Evolutionary conservation across 2,888 invertebrate species (phyloP).

Genomic region (Siphonodentalium dalli): DNA sequence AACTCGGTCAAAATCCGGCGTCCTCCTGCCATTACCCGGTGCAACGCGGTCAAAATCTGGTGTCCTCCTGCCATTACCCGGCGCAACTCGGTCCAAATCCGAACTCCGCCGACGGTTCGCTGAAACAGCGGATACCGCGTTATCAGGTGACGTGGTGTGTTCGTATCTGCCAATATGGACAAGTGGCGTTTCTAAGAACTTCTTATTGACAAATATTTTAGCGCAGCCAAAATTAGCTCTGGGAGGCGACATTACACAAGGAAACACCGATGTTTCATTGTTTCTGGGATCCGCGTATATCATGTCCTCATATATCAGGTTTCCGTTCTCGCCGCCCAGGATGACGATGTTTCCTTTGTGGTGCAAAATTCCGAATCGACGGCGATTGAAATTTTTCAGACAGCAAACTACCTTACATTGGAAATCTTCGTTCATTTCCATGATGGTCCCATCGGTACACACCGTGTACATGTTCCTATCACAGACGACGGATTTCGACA

Average conservation of each 20-base stretch:
- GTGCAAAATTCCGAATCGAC: constrained; percentile 38
- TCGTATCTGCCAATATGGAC: too few species aligned
- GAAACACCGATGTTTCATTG: constrained; percentile 25
- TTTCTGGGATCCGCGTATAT: constrained; percentile 36
- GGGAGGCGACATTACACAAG: constrained; percentile 33
- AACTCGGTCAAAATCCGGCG: too few species aligned
- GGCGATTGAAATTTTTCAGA: constrained; percentile 36
- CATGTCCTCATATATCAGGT: constrained; percentile 34
- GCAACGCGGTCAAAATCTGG: too few species aligned
- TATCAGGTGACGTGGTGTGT: too few species aligned
- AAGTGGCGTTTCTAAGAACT: too few species aligned
- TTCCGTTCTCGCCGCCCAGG: constrained; percentile 38
- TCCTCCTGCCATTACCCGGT: too few species aligned
- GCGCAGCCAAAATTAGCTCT: constrained; percentile 42
- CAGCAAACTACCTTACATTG: constrained; percentile 30
- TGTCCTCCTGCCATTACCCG: too few species aligned
- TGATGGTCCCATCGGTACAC: constrained; percentile 41
- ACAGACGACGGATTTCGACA: constrained; percentile 38
- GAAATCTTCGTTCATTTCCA: constrained; percentile 34
- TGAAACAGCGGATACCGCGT: too few species aligned
- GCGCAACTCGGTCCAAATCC: too few species aligned
- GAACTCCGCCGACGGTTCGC: too few species aligned
- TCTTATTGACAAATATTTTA: constrained; percentile 44
- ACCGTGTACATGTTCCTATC: constrained; percentile 39
- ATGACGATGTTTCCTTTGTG: constrained; percentile 36